Evolutionary conservation across 1,140 invertebrate genomes (phyloP).

Genomic region (Dermatophagoides farinae): DNA sequence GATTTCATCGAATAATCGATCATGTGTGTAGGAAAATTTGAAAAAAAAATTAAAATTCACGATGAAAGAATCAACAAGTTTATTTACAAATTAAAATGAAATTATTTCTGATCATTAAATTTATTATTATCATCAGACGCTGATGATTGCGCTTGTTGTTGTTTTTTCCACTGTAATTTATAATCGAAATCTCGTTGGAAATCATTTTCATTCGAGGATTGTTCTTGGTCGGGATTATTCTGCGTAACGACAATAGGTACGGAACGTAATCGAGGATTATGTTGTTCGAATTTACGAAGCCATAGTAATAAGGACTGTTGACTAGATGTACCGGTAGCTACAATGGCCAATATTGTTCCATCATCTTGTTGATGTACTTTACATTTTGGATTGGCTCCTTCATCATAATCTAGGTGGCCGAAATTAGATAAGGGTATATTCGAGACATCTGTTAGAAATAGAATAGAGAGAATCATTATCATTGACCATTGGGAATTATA

Average conservation of each 20-base stretch:
- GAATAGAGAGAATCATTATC: background rate
- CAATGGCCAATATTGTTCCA: constrained; percentile 64
- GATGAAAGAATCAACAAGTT: too few relatives aligned
- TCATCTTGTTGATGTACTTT: constrained; percentile 76
- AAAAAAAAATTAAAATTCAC: too few relatives aligned
- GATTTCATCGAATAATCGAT: too few relatives aligned
- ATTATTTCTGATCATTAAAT: too few relatives aligned
- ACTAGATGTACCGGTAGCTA: constrained; percentile 51
- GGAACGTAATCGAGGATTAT: constrained; percentile 46
- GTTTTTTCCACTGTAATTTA: too few relatives aligned
- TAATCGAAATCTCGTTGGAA: too few relatives aligned
- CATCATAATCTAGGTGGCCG: constrained; percentile 20
- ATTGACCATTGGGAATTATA: background rate
- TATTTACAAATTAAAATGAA: too few relatives aligned
- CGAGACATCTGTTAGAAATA: constrained; percentile 24
- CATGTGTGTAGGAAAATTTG: too few relatives aligned
- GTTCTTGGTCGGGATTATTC: background rate
- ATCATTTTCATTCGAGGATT: background rate
- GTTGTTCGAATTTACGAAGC: constrained; percentile 61
- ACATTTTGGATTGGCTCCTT: constrained; percentile 27
- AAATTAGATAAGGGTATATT: constrained; percentile 21
- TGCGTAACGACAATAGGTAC: constrained; percentile 56
- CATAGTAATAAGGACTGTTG: constrained; percentile 74
- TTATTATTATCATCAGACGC: too few relatives aligned
- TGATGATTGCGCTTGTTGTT: too few relatives aligned